Conservation (phyloP, 2,113 vertebrate genomes). For the Sakesphorus luctuosus region DNA sequence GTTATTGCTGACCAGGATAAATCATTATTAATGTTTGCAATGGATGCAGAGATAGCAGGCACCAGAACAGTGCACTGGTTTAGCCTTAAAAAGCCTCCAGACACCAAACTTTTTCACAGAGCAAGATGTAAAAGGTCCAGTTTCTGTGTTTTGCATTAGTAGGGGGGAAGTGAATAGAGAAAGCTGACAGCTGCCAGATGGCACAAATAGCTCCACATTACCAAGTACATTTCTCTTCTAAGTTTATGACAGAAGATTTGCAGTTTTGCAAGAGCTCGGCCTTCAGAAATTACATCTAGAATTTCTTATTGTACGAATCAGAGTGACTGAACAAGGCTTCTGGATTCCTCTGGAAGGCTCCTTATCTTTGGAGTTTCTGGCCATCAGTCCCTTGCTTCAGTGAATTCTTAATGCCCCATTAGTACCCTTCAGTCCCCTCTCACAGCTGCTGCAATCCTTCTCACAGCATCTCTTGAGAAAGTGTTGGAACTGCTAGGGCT, state of each 20-base stretch:
- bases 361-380: neutral
- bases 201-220: conserved; percentile 63
- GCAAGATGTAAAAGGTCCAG: conserved; percentile 52
- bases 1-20: neutral
- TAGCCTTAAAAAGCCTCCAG: conserved; percentile 52
- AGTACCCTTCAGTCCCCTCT: neutral
- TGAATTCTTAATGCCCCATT: neutral
- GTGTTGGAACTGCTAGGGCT: neutral
- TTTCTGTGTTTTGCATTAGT: conserved; percentile 68
- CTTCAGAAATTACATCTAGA: conserved; percentile 29
- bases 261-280: conserved; percentile 55
- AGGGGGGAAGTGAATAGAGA: conserved; percentile 53
- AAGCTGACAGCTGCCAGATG: conserved; percentile 72
- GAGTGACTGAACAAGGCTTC: neutral
- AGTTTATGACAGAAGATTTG: conserved; percentile 61
- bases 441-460: neutral
- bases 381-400: neutral
- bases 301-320: neutral
- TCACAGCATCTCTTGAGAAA: neutral
- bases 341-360: neutral
- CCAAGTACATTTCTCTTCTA: conserved; percentile 51
- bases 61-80: conserved; percentile 8
- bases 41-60: neutral
- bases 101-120: conserved; percentile 30
- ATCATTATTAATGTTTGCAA: conserved; percentile 9